Percentiles rank a stretch among this genome's conserved stretches.
Conservation (phyloP, 2,797 vertebrate species). For the Spheniscus humboldti region DNA sequence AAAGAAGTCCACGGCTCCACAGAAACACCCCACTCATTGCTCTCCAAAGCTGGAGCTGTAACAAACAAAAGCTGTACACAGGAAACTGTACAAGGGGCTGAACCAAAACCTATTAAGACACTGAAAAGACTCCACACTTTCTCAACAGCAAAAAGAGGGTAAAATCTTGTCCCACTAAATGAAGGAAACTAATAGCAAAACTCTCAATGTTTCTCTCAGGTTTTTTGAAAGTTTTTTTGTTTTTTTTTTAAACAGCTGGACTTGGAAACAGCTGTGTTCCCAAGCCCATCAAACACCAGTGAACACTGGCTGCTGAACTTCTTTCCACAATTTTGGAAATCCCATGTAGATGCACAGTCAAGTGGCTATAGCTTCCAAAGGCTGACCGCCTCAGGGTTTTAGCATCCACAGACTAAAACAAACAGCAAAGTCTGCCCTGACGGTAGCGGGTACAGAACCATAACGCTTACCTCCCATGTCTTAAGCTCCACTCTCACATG, state of each 20-base stretch:
- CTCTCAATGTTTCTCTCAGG: neutral
- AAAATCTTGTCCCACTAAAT: neutral
- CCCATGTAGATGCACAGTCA: rapidly evolving
- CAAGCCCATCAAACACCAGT: neutral
- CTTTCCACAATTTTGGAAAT: neutral
- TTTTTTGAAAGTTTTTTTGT: neutral
- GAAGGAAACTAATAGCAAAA: neutral
- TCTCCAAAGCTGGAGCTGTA: neutral
- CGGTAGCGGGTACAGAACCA: neutral
- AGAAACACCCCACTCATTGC: neutral
- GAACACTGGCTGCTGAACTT: neutral
- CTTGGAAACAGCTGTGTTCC: neutral
- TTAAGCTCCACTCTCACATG: neutral
- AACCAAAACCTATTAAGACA: neutral
- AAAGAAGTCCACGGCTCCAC: neutral
- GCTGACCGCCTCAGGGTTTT: neutral
- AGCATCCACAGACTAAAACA: neutral
- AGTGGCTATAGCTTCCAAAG: neutral
- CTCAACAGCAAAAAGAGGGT: neutral
- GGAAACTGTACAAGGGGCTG: neutral
- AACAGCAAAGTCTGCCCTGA: neutral
- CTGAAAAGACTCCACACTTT: neutral
- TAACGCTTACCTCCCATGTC: neutral
- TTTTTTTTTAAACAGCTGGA: neutral
- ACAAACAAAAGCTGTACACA: neutral